Evolutionary conservation across 2,888 invertebrate species (phyloP), one percentile per base, ranked within the genome.

Genomic region (Drosophila engyochracea): DNA sequence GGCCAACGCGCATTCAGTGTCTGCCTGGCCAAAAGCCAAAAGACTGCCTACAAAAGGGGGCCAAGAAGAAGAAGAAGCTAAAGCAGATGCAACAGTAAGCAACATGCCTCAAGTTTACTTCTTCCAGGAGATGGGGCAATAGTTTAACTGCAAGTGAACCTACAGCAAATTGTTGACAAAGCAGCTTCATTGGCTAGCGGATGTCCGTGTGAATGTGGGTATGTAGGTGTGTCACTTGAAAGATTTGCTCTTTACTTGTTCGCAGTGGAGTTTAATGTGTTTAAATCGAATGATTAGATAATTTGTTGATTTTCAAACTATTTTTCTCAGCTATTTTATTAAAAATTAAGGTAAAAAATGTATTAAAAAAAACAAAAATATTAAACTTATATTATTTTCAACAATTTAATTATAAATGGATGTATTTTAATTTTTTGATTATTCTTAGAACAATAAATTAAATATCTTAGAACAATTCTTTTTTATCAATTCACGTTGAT

Each of bases 1-100:
- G 85, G 89, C 76, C 89, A 85, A 63, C 89, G 90, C 82, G 85
- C 74, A 78, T 78, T 82, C 82, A 75, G 60, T 64, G 76, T 58
- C 64, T 70, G 78, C 64, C 51, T 79, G 74, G 89, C 73, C 74
- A 64, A 31, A 64, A 55, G 66, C 76, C 68, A 81, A 85, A 80
- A 66, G 74, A 33, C 81, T 76, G 64, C 64, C 76, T 62, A 58
- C 54, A 49, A 62, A 55, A 9, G 35, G 28, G 51, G 12, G 51
- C 19, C 51, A 31, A 4, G 30, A 44, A 22, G 49, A 10, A 37
- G 33, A 65, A 35, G 41, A 9, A 31, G 9, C 12, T 35, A 14
- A 58, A 41, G 14, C 12, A 10, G 25, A n/a, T 39, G 53, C 64
- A 61, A 41, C 65, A 44, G 53, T 61, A 61, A 41, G 47, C 65